Base-by-base conservation (phyloP, 2,797 vertebrate species). In the Chaetophractus vellerosus region DNA sequence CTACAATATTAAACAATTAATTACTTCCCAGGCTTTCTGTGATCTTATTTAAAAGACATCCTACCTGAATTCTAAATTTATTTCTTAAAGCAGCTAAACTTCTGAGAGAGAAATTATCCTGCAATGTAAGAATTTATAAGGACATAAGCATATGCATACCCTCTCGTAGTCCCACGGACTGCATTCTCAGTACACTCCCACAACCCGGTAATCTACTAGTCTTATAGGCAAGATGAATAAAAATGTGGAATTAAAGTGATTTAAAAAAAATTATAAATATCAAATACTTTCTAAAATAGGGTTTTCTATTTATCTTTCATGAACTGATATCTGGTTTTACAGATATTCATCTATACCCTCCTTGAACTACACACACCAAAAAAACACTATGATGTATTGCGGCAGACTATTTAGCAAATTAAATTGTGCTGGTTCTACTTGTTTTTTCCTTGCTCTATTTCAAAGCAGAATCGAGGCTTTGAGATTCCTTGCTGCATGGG, bases 21-120 rank as follows among this genome's bases (percentile, higher is more conserved):
- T 66, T n/a, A 69, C 93, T 97, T 96, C 80, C 59, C 48, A 94
- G 88, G 52, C 4, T 85, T 85, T 96, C 69, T 95, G 64, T 90
- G 69, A 45, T 95, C 95, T 88, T 95, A 90, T 88, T 96, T 93
- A 95, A 86, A 16, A 88, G 87, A 55, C 74, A 82, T 84, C 48
- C 91, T 84, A 96, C 93, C 90, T 78, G 75, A 93, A 79, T 91
- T 97, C 96, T 94, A 97, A 93, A 96, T 96, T 96, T 96, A 92
- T 94, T 92, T 94, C 63, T 71, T 16, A 71, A 82, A 84, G 76
- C 57, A 88, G 57, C 75, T 76, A 80, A 88, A 72, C 38, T 96
- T n/a, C 88, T 88, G 76, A 68, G 79, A 93, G 94, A 75, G 59
- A 96, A 92, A 92, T 88, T 79, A 94, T 84, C 85, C 81, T 80